A percentile compares a stretch with the other conserved stretches of the same genome.
phyloP scores from a whole-genome alignment of 2,888 invertebrate genomes.

The Drosophila melanosoma region DNA sequence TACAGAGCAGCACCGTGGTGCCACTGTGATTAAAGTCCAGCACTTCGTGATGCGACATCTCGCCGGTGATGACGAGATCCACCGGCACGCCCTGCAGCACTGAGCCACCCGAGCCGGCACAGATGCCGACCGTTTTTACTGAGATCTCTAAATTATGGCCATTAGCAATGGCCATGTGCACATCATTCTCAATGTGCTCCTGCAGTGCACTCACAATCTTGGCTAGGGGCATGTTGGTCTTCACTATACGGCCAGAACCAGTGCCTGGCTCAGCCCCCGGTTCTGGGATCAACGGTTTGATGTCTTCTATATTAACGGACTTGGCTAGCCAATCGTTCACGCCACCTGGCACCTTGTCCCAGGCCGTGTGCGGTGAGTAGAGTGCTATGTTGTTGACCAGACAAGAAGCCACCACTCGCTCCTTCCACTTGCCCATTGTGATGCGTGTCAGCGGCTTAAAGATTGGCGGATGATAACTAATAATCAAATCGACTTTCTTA shows the following conservation, averaged over 20 bases:
- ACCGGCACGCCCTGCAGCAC: conserved; percentile 90
- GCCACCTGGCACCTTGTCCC: conserved; percentile 93
- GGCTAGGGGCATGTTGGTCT: conserved; percentile 79
- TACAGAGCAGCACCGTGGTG: conserved; percentile 93
- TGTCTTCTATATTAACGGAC: conserved; percentile 75
- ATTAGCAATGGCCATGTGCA: conserved; percentile 90
- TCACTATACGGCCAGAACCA: conserved; percentile 88
- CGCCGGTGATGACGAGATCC: conserved; percentile 94
- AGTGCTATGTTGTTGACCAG: conserved; percentile 94
- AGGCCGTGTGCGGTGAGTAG: conserved; percentile 96
- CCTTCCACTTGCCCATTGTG: conserved; percentile 93
- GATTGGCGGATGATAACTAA: conserved; percentile 98
- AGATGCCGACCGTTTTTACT: conserved; percentile 90
- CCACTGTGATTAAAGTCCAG: conserved; percentile 93
- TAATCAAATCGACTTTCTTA: conserved; percentile 90
- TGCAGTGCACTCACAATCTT: conserved; percentile 85
- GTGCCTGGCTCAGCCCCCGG: conserved; percentile 41
- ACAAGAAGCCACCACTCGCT: conserved; percentile 91
- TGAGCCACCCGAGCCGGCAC: conserved; percentile 95
- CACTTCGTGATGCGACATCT: conserved; percentile 98
- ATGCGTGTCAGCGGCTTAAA: conserved; percentile 93
- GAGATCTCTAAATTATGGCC: conserved; percentile 84
- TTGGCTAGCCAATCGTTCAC: conserved; percentile 97
- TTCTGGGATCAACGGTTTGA: conserved; percentile 73
- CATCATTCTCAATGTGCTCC: conserved; percentile 88